Base-by-base conservation (phyloP, 2,888 invertebrate species). In the Patella depressa region DNA sequence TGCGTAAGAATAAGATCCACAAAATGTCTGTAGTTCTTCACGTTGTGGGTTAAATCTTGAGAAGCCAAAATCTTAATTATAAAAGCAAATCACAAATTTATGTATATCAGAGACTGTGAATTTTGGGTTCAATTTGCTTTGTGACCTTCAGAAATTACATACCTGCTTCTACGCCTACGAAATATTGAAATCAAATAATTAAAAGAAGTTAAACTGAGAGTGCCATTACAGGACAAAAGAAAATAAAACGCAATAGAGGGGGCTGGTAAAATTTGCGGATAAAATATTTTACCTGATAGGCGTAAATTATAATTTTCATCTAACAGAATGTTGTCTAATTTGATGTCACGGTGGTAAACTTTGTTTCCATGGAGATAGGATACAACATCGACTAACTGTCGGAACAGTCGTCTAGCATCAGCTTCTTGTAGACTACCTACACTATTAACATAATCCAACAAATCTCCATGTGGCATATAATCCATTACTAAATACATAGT, bases 1-100 rank as follows among this genome's bases (percentile, higher is more conserved):
- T 1, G 81, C 75, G 71, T 84, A 84, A 1, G 79, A 81, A 53
- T 83, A 82, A 0, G 84, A 83, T 9, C 84, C 84, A 76, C 82
- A 84, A n/a, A 65, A 74, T 29, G 82, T 82, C 7, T 55, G 53
- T 53, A 81, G 70, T 19, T 75, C 24, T 17, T 71, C 54, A 12
- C 74, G 19, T 12, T 74, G 53, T 14, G 75, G 75, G 24, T 79
- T 71, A 57, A 29, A 72, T 9, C 81, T 74, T 1, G 84, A 75
- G 74, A 84, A 82, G 11, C 82, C 82, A 57, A 84, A 83, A 80
- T 83, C 84, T 84, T 69, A 53, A 77, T 74, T 53, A 53, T 24
- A 45, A 45, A 45, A 45, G 7, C 45, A 45, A 45, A 45, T 9
- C 7, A 7, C 9, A 45, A 45, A 45, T 45, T 9, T 45, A 9